phyloP scores from a whole-genome alignment of 1,140 invertebrate genomes.

The Condylostylus longicornis region DNA sequence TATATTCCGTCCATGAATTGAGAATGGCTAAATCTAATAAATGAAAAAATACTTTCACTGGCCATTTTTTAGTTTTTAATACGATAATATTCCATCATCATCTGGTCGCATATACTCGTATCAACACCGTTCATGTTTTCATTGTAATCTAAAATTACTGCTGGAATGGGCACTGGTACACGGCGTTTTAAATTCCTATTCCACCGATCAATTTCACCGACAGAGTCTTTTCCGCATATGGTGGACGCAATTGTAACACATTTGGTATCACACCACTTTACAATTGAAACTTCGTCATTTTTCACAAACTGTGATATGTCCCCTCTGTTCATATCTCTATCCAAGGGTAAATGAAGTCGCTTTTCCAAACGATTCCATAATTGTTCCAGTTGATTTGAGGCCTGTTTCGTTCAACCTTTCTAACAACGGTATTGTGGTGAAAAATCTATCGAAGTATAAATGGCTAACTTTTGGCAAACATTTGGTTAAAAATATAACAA shows the following conservation, averaged over 20 bases:
- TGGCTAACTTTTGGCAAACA: slow-evolving; percentile 3
- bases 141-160: slow-evolving; percentile 6
- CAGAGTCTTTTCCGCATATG: not conserved
- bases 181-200: slow-evolving; percentile 2
- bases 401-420: not conserved
- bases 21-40: slow-evolving; percentile 10
- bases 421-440: slow-evolving; percentile 6
- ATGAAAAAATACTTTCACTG: slow-evolving; percentile 10
- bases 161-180: slow-evolving; percentile 5
- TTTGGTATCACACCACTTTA: slow-evolving; percentile 3
- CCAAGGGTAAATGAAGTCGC: not conserved
- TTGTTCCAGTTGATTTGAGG: slow-evolving; percentile 2
- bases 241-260: slow-evolving; percentile 1
- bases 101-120: slow-evolving; percentile 6
- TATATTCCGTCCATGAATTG: slow-evolving; percentile 9
- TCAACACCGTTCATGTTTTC: slow-evolving; percentile 8
- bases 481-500: slow-evolving; percentile 3
- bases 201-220: not conserved
- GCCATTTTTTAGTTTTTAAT: slow-evolving; percentile 10
- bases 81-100: slow-evolving; percentile 10
- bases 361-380: not conserved
- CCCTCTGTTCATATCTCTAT: not conserved
- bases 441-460: slow-evolving; percentile 6
- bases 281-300: not conserved
- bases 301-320: slow-evolving; percentile 1